Evolutionary conservation across 2,888 invertebrate genomes (phyloP).

Genomic region (Lampropteryx suffumata): DNA sequence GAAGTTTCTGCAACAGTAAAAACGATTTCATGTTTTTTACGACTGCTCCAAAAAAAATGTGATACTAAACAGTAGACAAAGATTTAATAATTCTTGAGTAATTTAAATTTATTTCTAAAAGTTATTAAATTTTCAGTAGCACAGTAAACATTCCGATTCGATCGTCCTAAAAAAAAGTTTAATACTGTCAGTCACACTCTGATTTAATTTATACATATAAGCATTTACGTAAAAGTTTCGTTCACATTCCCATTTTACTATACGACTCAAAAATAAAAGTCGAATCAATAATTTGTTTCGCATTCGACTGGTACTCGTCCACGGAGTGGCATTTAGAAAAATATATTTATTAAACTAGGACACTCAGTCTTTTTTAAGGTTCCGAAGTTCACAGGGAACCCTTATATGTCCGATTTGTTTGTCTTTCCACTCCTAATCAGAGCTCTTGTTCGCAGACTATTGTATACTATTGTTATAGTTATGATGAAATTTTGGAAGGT

Average conservation of each 20-base stretch:
- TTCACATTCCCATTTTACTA: conserved; percentile 40
- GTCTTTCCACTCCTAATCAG: no score
- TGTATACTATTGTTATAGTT: no score
- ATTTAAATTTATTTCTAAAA: not conserved
- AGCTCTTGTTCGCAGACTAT: no score
- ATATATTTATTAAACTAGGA: conserved; percentile 48
- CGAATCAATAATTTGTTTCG: conserved; percentile 60
- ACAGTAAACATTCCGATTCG: not conserved
- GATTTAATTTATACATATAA: no score
- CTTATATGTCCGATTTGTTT: no score
- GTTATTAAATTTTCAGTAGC: conserved; percentile 4
- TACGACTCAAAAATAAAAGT: conserved; percentile 48
- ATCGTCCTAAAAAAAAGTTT: conserved; percentile 4
- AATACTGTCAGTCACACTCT: not conserved
- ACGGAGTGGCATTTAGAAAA: conserved; percentile 44
- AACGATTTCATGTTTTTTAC: not conserved
- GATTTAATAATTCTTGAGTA: conserved; percentile 3
- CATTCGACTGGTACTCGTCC: conserved; percentile 49
- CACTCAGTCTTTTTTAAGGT: conserved; percentile 14
- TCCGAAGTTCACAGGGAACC: no score
- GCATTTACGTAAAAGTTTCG: no score
- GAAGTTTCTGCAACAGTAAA: not conserved
- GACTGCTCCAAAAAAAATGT: not conserved
- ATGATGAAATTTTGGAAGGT: no score
- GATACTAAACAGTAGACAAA: not conserved